phyloP scores from a whole-genome alignment of 1,140 invertebrate genomes.

The fruit fly (Drosophila melanogaster) region Release_6_plus_ISO1_MT NC_004354.4:9761001-9761500 shows the following conservation, averaged over 20 bases:
- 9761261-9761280: constrained; percentile 10
- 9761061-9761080: background rate
- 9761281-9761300: constrained; percentile 3
- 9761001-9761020: constrained; percentile 80
- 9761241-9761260: constrained; percentile 29
- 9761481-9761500: background rate
- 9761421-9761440: too few relatives aligned
- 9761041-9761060: constrained; percentile 17
- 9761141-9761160: constrained; percentile 69
- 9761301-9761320: background rate
- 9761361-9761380: background rate
- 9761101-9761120: constrained; percentile 25
- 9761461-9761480: too few relatives aligned
- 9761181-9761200: constrained; percentile 10
- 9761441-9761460: too few relatives aligned
- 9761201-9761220: constrained; percentile 28
- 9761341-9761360: too few relatives aligned
- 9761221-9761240: background rate
- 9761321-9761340: too few relatives aligned
- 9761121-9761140: constrained; percentile 62
- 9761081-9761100: constrained; percentile 11
- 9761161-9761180: constrained; percentile 47
- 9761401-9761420: too few relatives aligned
- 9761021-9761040: constrained; percentile 75
- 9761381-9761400: too few relatives aligned